phyloP scores from a whole-genome alignment of 2,888 invertebrate species.

The Eupithecia vulgata region DNA sequence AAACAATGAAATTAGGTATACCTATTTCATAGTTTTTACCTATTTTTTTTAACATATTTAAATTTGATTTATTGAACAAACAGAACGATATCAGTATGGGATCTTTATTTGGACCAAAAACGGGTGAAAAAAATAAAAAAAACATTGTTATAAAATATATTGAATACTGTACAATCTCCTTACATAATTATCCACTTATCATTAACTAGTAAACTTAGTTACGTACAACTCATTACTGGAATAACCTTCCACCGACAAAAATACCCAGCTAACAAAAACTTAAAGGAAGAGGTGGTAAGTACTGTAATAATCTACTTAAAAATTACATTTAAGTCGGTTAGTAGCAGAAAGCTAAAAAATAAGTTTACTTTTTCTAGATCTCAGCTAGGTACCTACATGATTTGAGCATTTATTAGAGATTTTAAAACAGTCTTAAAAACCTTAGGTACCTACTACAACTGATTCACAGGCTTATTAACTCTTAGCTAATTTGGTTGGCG shows the following conservation, averaged over 20 bases:
- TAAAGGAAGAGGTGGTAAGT: not conserved
- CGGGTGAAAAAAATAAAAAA: not conserved
- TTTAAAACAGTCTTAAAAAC: not conserved
- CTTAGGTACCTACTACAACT: not conserved
- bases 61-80: no score
- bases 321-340: not conserved
- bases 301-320: not conserved
- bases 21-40: no score
- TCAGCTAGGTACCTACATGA: not conserved
- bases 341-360: not conserved
- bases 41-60: no score
- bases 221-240: not conserved
- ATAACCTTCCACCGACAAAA: conserved; percentile 12
- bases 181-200: not conserved
- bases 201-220: not conserved
- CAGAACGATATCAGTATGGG: no score
- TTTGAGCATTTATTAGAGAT: not conserved
- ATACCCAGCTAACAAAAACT: not conserved
- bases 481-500: not conserved
- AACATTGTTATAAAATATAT: conserved; percentile 14
- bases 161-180: conserved; percentile 13
- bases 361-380: not conserved
- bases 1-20: no score
- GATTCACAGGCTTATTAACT: not conserved
- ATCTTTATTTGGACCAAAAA: not conserved